phyloP scores from a whole-genome alignment of 2,888 invertebrate genomes.

The Ceramica pisi region DNA sequence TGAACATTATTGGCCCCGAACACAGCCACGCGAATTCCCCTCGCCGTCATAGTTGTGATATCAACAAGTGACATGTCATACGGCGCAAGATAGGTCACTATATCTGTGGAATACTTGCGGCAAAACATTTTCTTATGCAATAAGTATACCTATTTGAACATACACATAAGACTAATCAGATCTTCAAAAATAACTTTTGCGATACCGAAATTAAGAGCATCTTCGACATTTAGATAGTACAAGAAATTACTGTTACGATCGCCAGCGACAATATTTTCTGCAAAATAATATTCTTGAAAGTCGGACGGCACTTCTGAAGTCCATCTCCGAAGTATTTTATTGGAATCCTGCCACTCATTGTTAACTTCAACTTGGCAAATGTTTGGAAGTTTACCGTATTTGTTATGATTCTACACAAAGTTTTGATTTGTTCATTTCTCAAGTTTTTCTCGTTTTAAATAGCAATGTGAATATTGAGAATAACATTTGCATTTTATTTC shows the following conservation, averaged over 20 bases:
- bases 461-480: conserved; percentile 9
- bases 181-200: too few relatives aligned
- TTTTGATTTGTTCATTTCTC: conserved; percentile 47
- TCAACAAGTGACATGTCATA: too few relatives aligned
- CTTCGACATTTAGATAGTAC: too few relatives aligned
- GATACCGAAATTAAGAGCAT: too few relatives aligned
- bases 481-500: conserved; percentile 30
- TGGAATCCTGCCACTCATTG: conserved; percentile 22
- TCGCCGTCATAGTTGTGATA: too few relatives aligned
- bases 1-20: too few relatives aligned
- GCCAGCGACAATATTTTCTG: background rate
- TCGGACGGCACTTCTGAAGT: background rate
- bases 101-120: too few relatives aligned
- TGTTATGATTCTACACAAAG: conserved; percentile 42
- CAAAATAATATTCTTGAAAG: background rate
- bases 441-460: conserved; percentile 39
- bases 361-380: conserved; percentile 26
- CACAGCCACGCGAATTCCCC: too few relatives aligned
- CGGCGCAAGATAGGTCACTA: too few relatives aligned
- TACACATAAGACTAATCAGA: too few relatives aligned
- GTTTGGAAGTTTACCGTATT: conserved; percentile 29
- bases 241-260: background rate
- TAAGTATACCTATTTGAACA: too few relatives aligned
- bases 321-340: conserved; percentile 24
- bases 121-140: too few relatives aligned